Base-by-base conservation (phyloP, 2,888 invertebrate genomes). In the Anorthoa munda region DNA sequence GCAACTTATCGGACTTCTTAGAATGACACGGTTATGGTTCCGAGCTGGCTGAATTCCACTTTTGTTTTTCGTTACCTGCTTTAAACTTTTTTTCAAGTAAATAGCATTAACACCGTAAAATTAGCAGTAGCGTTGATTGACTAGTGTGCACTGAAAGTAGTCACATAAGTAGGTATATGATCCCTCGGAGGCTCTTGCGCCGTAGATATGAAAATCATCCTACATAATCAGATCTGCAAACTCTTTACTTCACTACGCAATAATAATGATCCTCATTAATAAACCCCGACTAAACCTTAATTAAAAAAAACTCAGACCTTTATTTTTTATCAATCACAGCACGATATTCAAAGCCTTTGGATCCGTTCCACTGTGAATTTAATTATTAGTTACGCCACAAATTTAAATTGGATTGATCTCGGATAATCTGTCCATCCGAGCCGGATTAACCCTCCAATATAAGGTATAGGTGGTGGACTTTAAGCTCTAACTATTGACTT, bases 331-430 rank as follows among this genome's bases (percentile, higher is more conserved):
- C 76, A 81, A 82, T 79, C 67, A 71, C 63, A n/a, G 64, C 55
- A 55, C 67, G 64, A 50, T 72, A 82, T 77, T 77, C 80, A 87
- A 87, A 87, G 73, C 85, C 66, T 60, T 45, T 70, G 63, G 70
- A 76, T 77, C 76, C 48, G 70, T 66, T 60, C 82, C 72, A 74
- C 87, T 83, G 85, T 83, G 87, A 89, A 90, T 91, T 90, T 90
- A 88, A 90, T 91, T 88, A 91, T 88, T 88, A 89, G 87, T 88
- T 83, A 77, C 82, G 81, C 83, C 79, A 83, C 82, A 88, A 86
- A 87, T 88, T 88, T 86, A 85, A 88, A 91, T 89, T 86, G 84
- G 84, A 88, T 87, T 85, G 86, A 86, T 88, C 82, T 77, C 63
- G 79, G 81, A 87, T 90, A 86, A 91, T 90, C 89, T 86, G 72